Evolutionary conservation across 2,113 vertebrate genomes (phyloP).

Genomic region (Machaerirhynchus nigripectus): DNA sequence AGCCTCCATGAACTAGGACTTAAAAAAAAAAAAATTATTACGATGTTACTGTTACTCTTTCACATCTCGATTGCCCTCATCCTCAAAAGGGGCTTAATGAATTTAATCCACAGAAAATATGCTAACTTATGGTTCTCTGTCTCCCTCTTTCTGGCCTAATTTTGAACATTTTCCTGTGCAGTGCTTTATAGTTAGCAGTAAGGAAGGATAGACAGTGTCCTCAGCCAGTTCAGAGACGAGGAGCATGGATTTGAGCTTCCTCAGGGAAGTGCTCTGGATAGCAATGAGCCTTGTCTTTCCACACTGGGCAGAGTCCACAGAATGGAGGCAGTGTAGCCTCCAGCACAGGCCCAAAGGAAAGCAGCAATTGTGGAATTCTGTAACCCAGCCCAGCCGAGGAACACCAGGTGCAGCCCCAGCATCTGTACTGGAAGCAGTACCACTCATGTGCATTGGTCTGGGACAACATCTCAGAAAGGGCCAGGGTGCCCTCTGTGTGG

Average conservation of each 20-base stretch:
- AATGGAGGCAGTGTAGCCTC: not conserved
- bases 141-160: not conserved
- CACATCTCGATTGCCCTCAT: not conserved
- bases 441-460: rapidly evolving
- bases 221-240: not conserved
- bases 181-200: not conserved
- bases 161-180: not conserved
- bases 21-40: not conserved
- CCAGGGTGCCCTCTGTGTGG: rapidly evolving
- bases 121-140: not conserved
- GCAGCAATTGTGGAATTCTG: not conserved
- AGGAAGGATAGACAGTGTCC: not conserved
- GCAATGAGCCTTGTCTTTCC: not conserved
- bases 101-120: not conserved
- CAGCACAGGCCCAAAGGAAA: not conserved
- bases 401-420: not conserved
- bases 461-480: not conserved
- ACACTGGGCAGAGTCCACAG: not conserved
- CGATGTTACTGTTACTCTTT: not conserved
- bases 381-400: not conserved
- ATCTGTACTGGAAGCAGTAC: rapidly evolving
- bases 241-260: not conserved
- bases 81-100: not conserved
- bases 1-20: not conserved
- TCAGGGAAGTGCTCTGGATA: not conserved